These are phyloP conservation scores for Mus spicilegus DNA, from an alignment of 2,113 vertebrate genomes.

Conservation along the genomic window DNA sequence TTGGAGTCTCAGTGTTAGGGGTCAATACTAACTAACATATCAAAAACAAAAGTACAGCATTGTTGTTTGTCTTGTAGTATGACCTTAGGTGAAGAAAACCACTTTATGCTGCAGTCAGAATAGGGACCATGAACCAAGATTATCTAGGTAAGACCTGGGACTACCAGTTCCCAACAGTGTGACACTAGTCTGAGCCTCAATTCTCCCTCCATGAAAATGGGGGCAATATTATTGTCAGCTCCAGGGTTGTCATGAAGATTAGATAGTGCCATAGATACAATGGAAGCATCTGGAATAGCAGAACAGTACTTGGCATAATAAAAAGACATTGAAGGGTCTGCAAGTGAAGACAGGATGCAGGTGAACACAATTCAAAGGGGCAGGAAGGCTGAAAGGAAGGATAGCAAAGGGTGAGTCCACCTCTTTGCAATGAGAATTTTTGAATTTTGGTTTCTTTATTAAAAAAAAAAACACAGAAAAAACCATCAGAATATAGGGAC, in stretches of 20 bases:
- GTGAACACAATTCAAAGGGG: neutral
- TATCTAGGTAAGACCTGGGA: neutral
- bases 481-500: too few relatives aligned
- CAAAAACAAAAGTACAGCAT: neutral
- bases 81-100: neutral
- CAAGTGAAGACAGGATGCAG: neutral
- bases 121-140: neutral
- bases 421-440: too few relatives aligned
- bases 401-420: neutral
- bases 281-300: neutral
- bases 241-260: neutral
- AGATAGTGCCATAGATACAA: neutral
- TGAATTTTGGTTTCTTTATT: too few relatives aligned
- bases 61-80: neutral
- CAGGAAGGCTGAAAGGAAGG: neutral
- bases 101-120: neutral
- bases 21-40: neutral
- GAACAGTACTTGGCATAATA: neutral
- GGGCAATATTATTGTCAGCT: too few relatives aligned
- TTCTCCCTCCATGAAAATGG: neutral
- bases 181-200: neutral
- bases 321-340: neutral
- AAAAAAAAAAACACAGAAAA: too few relatives aligned
- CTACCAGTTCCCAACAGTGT: rapidly evolving
- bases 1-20: neutral